Evolutionary conservation across 2,888 invertebrate genomes (phyloP), one percentile per base, ranked within the genome.

Genomic region (Spicauda simplicius): DNA sequence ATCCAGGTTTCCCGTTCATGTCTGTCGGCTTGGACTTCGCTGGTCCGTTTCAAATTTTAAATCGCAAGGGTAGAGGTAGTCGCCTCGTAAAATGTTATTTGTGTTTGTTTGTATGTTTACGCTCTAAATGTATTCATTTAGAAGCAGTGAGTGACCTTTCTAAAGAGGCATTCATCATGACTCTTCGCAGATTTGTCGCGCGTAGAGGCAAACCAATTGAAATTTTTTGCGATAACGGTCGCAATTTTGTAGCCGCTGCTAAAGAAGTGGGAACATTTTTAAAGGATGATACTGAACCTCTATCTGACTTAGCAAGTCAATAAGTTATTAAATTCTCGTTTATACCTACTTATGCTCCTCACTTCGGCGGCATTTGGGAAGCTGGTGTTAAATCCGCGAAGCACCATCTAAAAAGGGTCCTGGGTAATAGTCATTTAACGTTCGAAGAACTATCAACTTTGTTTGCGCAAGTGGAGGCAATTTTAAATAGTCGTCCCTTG

Each of bases 191-290:
- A n/a, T 80, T 80, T 55, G 71, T 77, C 2, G 61, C 79, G 2
- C 74, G 79, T 2, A 58, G 80, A 6, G 79, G 80, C 0, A 72
- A 71, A 54, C 79, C 80, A 14, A 12, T 33, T 14, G 77, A 77
- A 53, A 72, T 81, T 18, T 78, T 72, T 62, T 74, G 68, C 18
- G 79, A 80, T 45, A 79, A 78, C 64, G 80, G 79, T 0, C 52
- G 54, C 7, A 69, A 70, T 33, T 72, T 72, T 65, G 70, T 70
- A 4, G 67, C 59, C 0, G 72, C 68, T 18, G 53, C 69, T 7
- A 70, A 71, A 41, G 69, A 71, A 45, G 10, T 69, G 8, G 25
- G 19, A 12, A 11, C 18, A 6, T 73, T 72, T 67, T 16, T 75
- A 25, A 69, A 71, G 45, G 0, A 5, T 10, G 60, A 68, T 54